phyloP scores from a whole-genome alignment of 2,797 vertebrate genomes.

The Enteromius radiatus region DNA sequence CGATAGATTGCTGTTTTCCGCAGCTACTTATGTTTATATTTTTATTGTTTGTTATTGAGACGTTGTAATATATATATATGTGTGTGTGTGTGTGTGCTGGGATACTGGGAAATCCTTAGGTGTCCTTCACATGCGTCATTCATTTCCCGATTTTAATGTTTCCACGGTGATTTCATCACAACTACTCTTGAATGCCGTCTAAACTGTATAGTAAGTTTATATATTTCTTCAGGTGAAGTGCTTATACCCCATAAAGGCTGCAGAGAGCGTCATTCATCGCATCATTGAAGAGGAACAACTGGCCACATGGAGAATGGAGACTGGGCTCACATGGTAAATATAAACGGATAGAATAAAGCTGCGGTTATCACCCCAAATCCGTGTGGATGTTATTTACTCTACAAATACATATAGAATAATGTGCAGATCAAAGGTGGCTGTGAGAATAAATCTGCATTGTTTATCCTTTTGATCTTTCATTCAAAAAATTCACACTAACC shows the following conservation, averaged over 20 bases:
- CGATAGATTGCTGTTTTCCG: not conserved
- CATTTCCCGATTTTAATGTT: not conserved
- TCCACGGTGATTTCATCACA: not conserved
- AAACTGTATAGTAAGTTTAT: not conserved
- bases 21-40: not conserved
- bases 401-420: not conserved
- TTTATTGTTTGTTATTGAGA: not conserved
- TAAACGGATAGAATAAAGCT: not conserved
- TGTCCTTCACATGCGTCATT: constrained; percentile 9
- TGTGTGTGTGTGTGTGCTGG: no score
- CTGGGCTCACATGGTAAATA: constrained; percentile 86
- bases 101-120: not conserved
- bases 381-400: not conserved
- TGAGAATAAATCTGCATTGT: no score
- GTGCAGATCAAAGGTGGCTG: no score
- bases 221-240: constrained; percentile 13
- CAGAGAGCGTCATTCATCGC: not conserved
- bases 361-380: not conserved
- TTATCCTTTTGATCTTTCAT: no score
- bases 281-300: constrained; percentile 33
- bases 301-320: constrained; percentile 90
- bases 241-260: not conserved
- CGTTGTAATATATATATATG: not conserved
- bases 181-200: not conserved
- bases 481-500: no score